Base-by-base conservation (phyloP, 2,797 vertebrate genomes). In the Tapirus indicus region DNA sequence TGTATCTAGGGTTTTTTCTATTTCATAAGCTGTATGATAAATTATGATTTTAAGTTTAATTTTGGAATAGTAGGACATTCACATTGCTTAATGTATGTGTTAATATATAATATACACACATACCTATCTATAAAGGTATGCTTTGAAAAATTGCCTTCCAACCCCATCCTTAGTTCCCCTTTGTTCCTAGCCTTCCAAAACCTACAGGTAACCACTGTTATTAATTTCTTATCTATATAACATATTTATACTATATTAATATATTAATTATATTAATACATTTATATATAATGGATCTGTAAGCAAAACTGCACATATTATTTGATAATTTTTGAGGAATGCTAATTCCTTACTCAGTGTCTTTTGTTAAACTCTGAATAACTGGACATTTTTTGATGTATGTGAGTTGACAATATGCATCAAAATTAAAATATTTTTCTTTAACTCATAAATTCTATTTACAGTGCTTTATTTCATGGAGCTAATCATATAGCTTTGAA, bases 281-380 rank as follows among this genome's bases (percentile, higher is more conserved):
- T 47, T 90, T 83, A 66, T 32, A 52, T 58, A 16, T 79, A 77
- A 29, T 52, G 56, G 41, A 79, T 82, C 23, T 71, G 0, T 93
- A 60, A 86, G 6, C 6, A 85, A 91, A 96, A 88, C 41, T 41
- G 47, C 17, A 72, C 16, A 10, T 14, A 52, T 82, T 74, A 32
- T 85, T 92, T 41, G 85, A 29, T 94, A 71, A 87, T 86, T 89
- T 87, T 90, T 77, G 58, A 96, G 47, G 52, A 96, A 58, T 89
- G 12, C 16, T 71, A 23, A 91, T 84, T 90, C 41, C 38, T 41
- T 91, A n/a, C 54, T 41, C n/a, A 32, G 3, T 78, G 5, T 86
- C 49, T 66, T 66, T 69, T 83, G 35, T 54, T 66, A 54, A 93
- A 66, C 7, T 56, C 7, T 62, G 4, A 77, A 1, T 89, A 85